Percentiles rank a stretch among this genome's conserved stretches.
Conservation (phyloP, 2,113 vertebrate genomes). For the Nannospalax galili region DNA sequence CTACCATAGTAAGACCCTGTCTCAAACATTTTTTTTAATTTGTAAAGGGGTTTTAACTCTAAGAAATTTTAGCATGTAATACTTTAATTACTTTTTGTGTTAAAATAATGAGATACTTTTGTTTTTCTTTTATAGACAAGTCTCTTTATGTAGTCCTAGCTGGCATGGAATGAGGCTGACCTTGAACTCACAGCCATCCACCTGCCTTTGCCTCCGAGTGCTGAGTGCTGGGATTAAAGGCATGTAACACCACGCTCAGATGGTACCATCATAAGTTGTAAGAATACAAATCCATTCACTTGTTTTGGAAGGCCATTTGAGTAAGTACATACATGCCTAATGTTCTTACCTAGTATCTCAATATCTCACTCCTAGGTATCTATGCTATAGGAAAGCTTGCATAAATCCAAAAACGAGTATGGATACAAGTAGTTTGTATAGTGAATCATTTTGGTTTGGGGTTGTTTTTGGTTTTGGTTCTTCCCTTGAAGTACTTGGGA, state of each 20-base stretch:
- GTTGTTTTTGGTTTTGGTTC: no score
- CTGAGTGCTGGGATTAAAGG: neutral
- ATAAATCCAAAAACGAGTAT: no score
- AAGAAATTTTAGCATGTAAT: slow-evolving; percentile 16
- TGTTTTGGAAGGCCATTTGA: neutral
- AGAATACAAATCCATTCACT: neutral
- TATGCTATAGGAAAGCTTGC: no score
- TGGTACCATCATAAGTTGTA: neutral
- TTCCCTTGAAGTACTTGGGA: no score
- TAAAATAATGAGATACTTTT: slow-evolving; percentile 34
- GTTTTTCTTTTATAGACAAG: neutral
- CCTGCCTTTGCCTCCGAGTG: neutral
- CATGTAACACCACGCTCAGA: neutral
- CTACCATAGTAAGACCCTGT: neutral
- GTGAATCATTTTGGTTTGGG: no score
- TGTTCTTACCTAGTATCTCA: neutral
- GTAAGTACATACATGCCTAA: slow-evolving; percentile 1
- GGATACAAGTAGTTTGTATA: no score
- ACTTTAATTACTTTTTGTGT: neutral
- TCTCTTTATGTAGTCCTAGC: neutral
- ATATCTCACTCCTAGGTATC: neutral
- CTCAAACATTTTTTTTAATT: neutral
- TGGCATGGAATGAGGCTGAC: neutral
- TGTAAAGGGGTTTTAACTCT: neutral
- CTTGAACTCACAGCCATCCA: neutral